A percentile compares a stretch with the other conserved stretches of the same genome.
phyloP scores from a whole-genome alignment of 2,888 invertebrate species.

The Sicus ferrugineus region DNA sequence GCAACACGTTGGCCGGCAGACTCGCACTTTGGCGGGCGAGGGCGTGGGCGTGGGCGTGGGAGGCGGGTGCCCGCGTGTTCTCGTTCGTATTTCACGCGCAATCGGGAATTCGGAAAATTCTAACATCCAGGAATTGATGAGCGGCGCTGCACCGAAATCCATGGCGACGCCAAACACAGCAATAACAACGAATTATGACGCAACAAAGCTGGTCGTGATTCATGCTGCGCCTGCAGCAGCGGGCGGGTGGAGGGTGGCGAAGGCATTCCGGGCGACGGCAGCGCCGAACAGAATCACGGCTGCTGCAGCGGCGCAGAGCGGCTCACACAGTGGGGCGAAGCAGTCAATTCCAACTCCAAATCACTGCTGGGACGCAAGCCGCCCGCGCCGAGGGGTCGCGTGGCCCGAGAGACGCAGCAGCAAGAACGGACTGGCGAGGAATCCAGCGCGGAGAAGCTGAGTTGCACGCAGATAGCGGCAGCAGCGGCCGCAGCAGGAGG shows the following conservation, averaged over 20 bases:
- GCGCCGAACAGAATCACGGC: slow-evolving; percentile 21
- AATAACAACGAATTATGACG: slow-evolving; percentile 30
- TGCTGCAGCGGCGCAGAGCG: slow-evolving; percentile 7
- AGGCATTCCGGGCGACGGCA: slow-evolving; percentile 40
- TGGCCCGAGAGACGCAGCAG: neutral
- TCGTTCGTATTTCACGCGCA: neutral
- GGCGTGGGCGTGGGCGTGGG: neutral
- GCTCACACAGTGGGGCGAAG: slow-evolving; percentile 28
- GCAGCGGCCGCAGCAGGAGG: neutral
- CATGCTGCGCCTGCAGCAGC: slow-evolving; percentile 26
- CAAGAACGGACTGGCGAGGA: neutral
- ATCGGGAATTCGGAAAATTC: slow-evolving; percentile 17
- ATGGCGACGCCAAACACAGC: slow-evolving; percentile 25
- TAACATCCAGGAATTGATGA: slow-evolving; percentile 30
- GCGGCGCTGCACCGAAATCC: slow-evolving; percentile 34
- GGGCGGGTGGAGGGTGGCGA: slow-evolving; percentile 35
- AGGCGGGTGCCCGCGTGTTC: neutral
- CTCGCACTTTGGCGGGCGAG: slow-evolving; percentile 30
- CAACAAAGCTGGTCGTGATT: too few relatives aligned
- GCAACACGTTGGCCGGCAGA: too few relatives aligned
- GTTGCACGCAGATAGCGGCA: slow-evolving; percentile 30
- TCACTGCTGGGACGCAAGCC: slow-evolving; percentile 13
- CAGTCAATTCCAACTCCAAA: slow-evolving; percentile 34
- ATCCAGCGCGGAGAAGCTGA: slow-evolving; percentile 26
- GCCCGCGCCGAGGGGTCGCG: neutral